These are phyloP conservation scores for Astropecten irregularis DNA, from an alignment of 53 echinoderm and acorn worm species.

Conservation along the genomic window DNA sequence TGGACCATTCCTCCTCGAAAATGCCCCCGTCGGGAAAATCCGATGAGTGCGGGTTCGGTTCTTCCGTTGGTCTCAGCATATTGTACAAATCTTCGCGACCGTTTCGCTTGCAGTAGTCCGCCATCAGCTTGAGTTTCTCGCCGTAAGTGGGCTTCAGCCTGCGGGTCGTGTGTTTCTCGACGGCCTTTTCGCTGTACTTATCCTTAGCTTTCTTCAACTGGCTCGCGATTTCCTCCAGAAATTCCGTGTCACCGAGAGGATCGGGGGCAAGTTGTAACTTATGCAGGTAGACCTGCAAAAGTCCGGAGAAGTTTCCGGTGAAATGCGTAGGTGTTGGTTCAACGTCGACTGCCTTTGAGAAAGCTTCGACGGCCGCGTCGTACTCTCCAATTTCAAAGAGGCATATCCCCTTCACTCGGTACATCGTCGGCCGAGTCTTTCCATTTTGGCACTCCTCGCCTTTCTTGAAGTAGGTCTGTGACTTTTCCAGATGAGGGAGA, in stretches of 20 bases:
- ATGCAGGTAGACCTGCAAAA: background rate
- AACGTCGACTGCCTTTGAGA: background rate
- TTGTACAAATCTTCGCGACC: too few relatives aligned
- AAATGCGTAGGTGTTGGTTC: background rate
- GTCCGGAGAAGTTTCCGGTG: background rate
- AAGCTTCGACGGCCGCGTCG: background rate
- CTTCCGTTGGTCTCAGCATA: too few relatives aligned
- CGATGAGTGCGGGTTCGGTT: too few relatives aligned
- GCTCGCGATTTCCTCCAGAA: background rate
- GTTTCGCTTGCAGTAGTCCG: background rate
- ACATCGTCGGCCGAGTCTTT: background rate
- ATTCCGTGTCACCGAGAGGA: too few relatives aligned
- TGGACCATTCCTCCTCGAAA: too few relatives aligned
- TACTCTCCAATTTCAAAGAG: conserved; percentile 20
- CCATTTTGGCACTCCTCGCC: background rate
- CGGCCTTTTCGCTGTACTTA: background rate
- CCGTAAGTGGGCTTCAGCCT: background rate
- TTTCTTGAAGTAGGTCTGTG: background rate
- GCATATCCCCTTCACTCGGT: background rate
- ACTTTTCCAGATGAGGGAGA: background rate
- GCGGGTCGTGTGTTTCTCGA: background rate
- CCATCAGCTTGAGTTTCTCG: background rate
- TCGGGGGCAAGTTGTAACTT: background rate
- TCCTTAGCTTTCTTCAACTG: background rate
- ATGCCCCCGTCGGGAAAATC: too few relatives aligned